Base-by-base conservation (phyloP, 2,888 invertebrate genomes). In the Adela reaumurella region DNA sequence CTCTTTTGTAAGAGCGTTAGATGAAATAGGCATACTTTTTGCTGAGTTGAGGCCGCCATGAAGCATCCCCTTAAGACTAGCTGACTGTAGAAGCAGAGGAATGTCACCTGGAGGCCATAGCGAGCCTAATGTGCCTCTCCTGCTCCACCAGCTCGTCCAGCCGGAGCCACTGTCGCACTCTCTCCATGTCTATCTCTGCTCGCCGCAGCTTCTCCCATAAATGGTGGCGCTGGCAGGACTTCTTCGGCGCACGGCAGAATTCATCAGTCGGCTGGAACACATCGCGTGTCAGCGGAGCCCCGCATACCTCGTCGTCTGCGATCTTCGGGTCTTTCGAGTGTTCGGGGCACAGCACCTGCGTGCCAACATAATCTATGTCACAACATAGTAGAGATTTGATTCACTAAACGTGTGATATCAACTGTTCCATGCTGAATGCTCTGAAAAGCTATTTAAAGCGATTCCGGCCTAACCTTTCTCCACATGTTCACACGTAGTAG, bases 161-260 rank as follows among this genome's bases (percentile, higher is more conserved):
- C 65, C 92, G 89, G 54, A 97, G 76, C 95, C 96, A 97, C 80
- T 97, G 90, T 0, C 91, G 78, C 0, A 90, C 90, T n/a, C 89
- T 69, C 69, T 97, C 96, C 87, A 96, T 88, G 63, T 98, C 97
- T 45, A 97, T 92, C 81, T 97, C 94, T 0, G 97, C 97, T 17
- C 96, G 70, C 0, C 96, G 81, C 53, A 97, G 72, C 70, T 97
- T 97, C 71, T 97, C 97, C 97, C 97, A 98, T 57, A 92, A 92
- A 65, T 90, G 92, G 67, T 98, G 98, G 58, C 87, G 89, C 48
- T 90, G 85, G 63, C 97, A 98, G 54, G 85, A 87, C 67, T 96
- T 95, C 68, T 96, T 96, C 0, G 94, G 88, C 0, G 89, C 88
- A 5, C 76, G 70, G 65, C 98, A 98, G 73, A 94, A 92, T 58